Conservation (phyloP, 2,113 vertebrate genomes). For the Mastomys coucha region DNA sequence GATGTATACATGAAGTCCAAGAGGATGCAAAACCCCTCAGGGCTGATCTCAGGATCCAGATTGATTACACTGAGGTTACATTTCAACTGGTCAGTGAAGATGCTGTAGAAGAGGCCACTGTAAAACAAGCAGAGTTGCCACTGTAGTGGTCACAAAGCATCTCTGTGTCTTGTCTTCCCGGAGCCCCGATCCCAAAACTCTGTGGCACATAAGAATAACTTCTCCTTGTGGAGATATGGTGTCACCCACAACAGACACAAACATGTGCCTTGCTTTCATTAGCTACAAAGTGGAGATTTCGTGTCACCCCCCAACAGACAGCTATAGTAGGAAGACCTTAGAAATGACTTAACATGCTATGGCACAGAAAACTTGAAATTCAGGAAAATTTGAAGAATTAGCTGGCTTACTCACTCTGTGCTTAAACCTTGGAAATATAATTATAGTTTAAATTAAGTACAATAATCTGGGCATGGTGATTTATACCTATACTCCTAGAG, state of each 20-base stretch:
- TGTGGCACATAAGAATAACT: neutral
- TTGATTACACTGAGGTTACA: conserved; percentile 97
- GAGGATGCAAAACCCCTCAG: conserved; percentile 97
- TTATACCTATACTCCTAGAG: neutral
- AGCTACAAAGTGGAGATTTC: neutral
- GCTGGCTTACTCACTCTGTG: neutral
- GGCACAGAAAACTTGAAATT: neutral
- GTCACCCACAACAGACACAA: neutral
- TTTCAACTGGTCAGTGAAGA: conserved; percentile 98
- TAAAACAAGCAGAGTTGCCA: conserved; percentile 29
- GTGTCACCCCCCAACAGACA: neutral
- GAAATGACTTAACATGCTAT: neutral
- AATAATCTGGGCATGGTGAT: too few species aligned
- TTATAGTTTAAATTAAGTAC: neutral
- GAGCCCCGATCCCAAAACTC: neutral
- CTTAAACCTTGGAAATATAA: neutral
- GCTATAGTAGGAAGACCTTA: neutral
- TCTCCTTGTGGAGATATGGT: neutral
- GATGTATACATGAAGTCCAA: conserved; percentile 99
- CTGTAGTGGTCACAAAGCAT: neutral
- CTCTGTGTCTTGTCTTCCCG: too few species aligned
- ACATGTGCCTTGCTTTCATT: neutral
- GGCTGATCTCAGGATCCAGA: conserved; percentile 96
- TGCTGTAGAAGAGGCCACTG: conserved; percentile 98
- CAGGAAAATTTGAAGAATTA: neutral